phyloP scores from a whole-genome alignment of 2,113 vertebrate genomes.

The Casuarius casuarius region DNA sequence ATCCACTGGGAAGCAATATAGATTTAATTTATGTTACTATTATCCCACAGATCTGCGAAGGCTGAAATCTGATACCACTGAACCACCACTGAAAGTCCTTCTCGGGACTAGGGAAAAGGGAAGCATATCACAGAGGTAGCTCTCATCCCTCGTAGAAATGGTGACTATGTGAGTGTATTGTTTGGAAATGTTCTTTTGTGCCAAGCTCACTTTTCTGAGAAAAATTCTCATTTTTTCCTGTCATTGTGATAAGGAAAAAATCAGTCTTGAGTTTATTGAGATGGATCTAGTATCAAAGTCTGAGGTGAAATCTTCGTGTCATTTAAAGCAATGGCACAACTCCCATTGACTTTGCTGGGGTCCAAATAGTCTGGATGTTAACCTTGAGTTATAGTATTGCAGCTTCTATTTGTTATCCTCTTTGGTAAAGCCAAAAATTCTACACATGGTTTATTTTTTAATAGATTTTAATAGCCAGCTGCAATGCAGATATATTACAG shows the following conservation, averaged over 20 bases:
- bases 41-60: not conserved
- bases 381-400: not conserved
- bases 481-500: slow-evolving; percentile 12
- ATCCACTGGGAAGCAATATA: not conserved
- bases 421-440: not conserved
- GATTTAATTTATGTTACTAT: not conserved
- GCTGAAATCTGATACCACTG: not conserved
- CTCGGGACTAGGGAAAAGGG: not conserved
- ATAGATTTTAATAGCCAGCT: slow-evolving; percentile 7
- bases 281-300: slow-evolving; percentile 1
- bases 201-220: not conserved
- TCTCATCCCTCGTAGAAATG: not conserved
- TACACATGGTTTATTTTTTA: slow-evolving; percentile 16
- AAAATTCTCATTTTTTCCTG: not conserved
- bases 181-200: not conserved
- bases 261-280: not conserved
- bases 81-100: not conserved
- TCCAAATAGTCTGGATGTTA: not conserved
- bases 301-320: not conserved
- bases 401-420: slow-evolving; percentile 18
- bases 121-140: not conserved
- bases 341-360: not conserved
- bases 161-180: not conserved
- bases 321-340: not conserved
- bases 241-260: not conserved